Base-by-base conservation (phyloP, 2,113 vertebrate species). In the Myxocyprinus asiaticus region DNA sequence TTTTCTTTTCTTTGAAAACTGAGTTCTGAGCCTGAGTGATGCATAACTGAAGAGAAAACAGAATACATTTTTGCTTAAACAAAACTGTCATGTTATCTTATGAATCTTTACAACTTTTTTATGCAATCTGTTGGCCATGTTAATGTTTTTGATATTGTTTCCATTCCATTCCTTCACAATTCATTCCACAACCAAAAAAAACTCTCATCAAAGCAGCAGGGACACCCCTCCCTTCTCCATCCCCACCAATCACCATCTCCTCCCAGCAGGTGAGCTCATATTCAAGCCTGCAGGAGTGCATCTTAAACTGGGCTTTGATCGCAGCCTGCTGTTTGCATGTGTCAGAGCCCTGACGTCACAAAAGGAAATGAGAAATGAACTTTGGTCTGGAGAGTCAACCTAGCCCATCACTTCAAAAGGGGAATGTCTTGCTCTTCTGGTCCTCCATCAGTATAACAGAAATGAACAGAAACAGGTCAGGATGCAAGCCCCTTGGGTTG, bases 341-440 rank as follows among this genome's bases (percentile, higher is more conserved):
- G 82, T 81, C 77, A 69, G 4, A 65, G 70, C 14, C 14, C 67
- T 86, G 86, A 89, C 65, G 81, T 69, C 77, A 50, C 33, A 3
- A 50, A 69, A 82, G 85, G 85, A 87, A 81, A 88, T 82, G 83
- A 72, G 66, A 83, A 77, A 84, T 85, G 88, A 88, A 87, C 69
- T 80, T 66, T 74, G 68, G 65, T 75, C 81, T 67, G 58, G 11
- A 69, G 64, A 86, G 68, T 68, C 77, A 82, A 58, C 67, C 43
- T 73, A 80, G 67, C 55, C 81, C 64, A 63, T 83, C 67, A 84
- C 85, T 84, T 85, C 81, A 87, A 88, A 86, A 77, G 82, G 61
- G 42, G 14, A 53, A 48, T n/a, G 45, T 69, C 67, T 15, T 69
- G 45, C 63, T 43, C 62, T 50, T 72, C 59, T 53, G 74, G 73